phyloP scores from a whole-genome alignment of 1,140 invertebrate genomes.

The Drosophila auraria region DNA sequence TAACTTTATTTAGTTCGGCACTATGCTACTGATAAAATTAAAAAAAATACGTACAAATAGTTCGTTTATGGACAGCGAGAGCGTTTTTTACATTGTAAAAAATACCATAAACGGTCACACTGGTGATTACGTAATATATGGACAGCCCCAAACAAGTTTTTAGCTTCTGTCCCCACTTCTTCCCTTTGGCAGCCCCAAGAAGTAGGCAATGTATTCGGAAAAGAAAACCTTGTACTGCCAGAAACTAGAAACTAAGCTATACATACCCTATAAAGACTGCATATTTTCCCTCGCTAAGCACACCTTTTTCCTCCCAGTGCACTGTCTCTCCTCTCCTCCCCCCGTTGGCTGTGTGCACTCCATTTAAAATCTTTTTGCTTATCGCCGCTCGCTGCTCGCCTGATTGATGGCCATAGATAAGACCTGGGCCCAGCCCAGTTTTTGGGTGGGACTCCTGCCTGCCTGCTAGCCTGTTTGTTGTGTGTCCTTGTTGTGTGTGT shows the following conservation, averaged over 20 bases:
- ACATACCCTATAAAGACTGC: no score
- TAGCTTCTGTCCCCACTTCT: not conserved
- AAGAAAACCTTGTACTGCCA: no score
- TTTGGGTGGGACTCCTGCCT: slow-evolving; percentile 28
- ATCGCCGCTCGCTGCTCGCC: slow-evolving; percentile 82
- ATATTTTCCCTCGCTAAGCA: accelerated
- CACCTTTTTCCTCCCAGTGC: slow-evolving; percentile 1
- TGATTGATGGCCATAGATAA: slow-evolving; percentile 85
- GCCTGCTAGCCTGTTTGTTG: slow-evolving; percentile 20
- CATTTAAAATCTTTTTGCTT: slow-evolving; percentile 85
- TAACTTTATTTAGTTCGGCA: no score
- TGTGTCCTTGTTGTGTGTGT: slow-evolving; percentile 44
- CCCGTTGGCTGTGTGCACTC: slow-evolving; percentile 62
- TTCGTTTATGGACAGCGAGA: no score
- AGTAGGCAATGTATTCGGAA: not conserved
- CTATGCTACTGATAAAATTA: no score
- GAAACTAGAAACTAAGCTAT: no score
- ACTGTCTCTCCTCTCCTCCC: slow-evolving; percentile 4
- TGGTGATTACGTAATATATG: no score
- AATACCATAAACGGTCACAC: no score
- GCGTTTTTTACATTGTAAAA: no score
- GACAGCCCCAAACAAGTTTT: not conserved
- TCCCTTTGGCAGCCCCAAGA: not conserved
- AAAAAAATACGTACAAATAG: no score
- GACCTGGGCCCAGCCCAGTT: slow-evolving; percentile 68